phyloP scores from a whole-genome alignment of 2,888 invertebrate genomes.

The Acronicta aceris region DNA sequence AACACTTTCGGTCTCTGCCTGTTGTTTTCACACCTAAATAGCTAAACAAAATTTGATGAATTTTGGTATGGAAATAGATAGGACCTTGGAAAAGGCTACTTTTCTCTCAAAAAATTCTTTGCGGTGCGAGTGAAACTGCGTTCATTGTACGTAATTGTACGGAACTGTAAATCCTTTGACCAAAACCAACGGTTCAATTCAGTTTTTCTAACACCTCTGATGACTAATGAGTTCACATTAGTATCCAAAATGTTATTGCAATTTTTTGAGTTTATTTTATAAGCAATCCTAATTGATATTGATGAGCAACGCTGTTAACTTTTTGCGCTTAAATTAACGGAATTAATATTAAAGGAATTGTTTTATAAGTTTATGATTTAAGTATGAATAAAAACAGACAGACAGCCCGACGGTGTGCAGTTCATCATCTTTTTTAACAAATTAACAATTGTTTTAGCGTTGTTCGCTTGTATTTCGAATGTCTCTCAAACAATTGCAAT shows the following conservation, averaged over 20 bases:
- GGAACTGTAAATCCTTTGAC: slow-evolving; percentile 9
- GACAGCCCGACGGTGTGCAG: not conserved
- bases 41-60: not conserved
- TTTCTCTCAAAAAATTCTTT: no score
- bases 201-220: slow-evolving; percentile 15
- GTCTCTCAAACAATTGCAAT: no score
- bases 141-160: not conserved
- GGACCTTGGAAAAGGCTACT: no score
- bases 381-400: slow-evolving; percentile 1
- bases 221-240: slow-evolving; percentile 39
- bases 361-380: slow-evolving; percentile 13
- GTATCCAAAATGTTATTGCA: slow-evolving; percentile 12
- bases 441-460: no score
- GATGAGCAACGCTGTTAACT: slow-evolving; percentile 40
- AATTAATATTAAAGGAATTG: not conserved
- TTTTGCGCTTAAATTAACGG: slow-evolving; percentile 28
- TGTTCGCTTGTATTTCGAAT: no score
- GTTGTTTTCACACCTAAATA: no score
- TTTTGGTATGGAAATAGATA: no score
- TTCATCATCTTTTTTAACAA: no score
- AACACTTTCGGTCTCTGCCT: no score
- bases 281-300: slow-evolving; percentile 50
- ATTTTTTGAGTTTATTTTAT: slow-evolving; percentile 22
- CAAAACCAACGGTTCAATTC: not conserved
- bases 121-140: not conserved